Evolutionary conservation across 2,888 invertebrate species (phyloP).

Genomic region (Drepana falcataria): DNA sequence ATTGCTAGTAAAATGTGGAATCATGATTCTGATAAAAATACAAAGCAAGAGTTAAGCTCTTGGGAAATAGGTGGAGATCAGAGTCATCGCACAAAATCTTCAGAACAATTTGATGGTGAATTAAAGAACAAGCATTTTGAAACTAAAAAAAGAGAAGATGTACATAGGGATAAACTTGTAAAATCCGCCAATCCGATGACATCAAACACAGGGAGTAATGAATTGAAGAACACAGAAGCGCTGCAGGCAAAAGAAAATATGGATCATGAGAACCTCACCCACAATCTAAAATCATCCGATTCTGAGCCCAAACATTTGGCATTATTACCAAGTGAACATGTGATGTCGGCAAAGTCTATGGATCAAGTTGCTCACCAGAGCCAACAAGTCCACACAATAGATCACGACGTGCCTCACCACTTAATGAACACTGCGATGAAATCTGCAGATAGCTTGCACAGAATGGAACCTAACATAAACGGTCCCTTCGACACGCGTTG

Average conservation of each 20-base stretch:
- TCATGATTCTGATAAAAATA: background rate
- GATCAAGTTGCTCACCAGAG: slow-evolving; percentile 1
- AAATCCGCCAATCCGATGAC: background rate
- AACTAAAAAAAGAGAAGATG: background rate
- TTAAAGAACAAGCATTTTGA: background rate
- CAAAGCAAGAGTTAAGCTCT: slow-evolving; percentile 4
- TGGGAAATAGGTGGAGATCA: slow-evolving; percentile 2
- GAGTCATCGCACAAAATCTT: slow-evolving; percentile 2
- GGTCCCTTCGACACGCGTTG: background rate
- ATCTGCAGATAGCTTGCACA: background rate
- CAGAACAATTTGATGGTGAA: slow-evolving; percentile 1
- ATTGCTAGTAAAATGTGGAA: background rate
- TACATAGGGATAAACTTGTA: background rate
- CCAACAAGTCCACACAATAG: background rate
- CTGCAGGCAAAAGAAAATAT: background rate
- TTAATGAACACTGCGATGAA: background rate
- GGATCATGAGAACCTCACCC: background rate
- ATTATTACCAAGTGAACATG: background rate
- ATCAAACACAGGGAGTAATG: background rate
- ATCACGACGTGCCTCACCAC: background rate
- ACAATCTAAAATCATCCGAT: background rate
- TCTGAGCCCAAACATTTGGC: background rate
- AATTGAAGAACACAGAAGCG: background rate
- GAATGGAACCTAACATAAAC: background rate
- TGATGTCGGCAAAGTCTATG: background rate